Conservation (phyloP, 2,797 vertebrate genomes). For the Chelidonichthys spinosus region DNA sequence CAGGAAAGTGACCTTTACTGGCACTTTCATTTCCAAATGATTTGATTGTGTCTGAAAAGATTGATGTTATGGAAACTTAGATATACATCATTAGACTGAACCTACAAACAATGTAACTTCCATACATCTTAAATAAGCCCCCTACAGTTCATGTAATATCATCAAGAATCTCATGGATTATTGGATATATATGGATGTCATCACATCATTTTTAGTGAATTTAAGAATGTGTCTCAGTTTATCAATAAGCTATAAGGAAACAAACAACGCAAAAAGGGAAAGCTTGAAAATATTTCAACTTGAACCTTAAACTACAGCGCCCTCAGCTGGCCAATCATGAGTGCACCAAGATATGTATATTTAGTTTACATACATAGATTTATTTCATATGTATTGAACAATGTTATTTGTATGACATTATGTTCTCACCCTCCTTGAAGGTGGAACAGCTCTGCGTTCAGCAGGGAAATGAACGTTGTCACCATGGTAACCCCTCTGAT, state of each 20-base stretch:
- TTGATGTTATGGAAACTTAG: background rate
- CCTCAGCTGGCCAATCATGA: constrained; percentile 12
- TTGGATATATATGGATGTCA: background rate
- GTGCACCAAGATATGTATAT: too few species aligned
- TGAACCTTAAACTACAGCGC: background rate
- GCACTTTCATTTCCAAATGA: background rate
- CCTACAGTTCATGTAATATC: background rate
- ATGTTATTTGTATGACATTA: background rate
- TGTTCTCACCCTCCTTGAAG: constrained; percentile 78
- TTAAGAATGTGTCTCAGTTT: background rate
- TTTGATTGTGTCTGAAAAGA: background rate
- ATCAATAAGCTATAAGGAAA: background rate
- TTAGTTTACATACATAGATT: too few species aligned
- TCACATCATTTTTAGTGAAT: background rate
- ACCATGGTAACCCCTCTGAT: constrained; percentile 79
- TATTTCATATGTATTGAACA: background rate
- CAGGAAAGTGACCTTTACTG: background rate
- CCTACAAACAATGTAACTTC: background rate
- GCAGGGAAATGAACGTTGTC: constrained; percentile 76
- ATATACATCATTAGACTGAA: background rate
- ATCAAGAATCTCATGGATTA: background rate
- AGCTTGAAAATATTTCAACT: background rate
- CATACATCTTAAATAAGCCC: background rate
- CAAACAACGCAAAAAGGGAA: background rate
- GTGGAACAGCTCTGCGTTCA: constrained; percentile 77